These are phyloP conservation scores for Gallirallus australis DNA, from an alignment of 2,797 vertebrate genomes.

Conservation along the genomic window DNA sequence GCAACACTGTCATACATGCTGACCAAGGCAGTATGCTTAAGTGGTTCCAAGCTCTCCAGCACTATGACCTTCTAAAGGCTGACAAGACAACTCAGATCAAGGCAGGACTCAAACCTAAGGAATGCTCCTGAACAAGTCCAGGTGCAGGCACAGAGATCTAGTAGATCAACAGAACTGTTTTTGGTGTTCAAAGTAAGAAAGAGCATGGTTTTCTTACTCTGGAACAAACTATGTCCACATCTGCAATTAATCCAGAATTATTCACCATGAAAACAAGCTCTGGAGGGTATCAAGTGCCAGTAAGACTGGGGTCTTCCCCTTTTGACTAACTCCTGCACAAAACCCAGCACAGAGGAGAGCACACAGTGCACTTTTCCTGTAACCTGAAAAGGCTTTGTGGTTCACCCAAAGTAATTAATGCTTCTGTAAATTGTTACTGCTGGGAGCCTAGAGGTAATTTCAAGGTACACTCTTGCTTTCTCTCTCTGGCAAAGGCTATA, in stretches of 20 bases:
- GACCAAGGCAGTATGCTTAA: not conserved
- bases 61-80: not conserved
- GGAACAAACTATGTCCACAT: not conserved
- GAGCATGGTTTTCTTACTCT: not conserved
- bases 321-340: not conserved
- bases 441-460: not conserved
- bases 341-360: not conserved
- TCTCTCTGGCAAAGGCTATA: not conserved
- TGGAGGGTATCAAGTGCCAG: not conserved
- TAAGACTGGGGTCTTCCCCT: not conserved
- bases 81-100: not conserved
- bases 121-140: not conserved
- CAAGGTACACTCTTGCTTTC: not conserved
- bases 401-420: not conserved
- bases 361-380: not conserved
- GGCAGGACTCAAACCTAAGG: not conserved
- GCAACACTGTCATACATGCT: not conserved
- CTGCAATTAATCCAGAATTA: not conserved
- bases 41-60: not conserved
- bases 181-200: not conserved
- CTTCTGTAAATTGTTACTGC: not conserved
- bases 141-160: not conserved
- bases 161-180: not conserved
- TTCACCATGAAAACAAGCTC: not conserved
- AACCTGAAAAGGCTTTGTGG: fast-evolving